A percentile compares a stretch with the other conserved stretches of the same genome.
phyloP scores from a whole-genome alignment of 1,140 invertebrate species.

The Vanessa atalanta region DNA sequence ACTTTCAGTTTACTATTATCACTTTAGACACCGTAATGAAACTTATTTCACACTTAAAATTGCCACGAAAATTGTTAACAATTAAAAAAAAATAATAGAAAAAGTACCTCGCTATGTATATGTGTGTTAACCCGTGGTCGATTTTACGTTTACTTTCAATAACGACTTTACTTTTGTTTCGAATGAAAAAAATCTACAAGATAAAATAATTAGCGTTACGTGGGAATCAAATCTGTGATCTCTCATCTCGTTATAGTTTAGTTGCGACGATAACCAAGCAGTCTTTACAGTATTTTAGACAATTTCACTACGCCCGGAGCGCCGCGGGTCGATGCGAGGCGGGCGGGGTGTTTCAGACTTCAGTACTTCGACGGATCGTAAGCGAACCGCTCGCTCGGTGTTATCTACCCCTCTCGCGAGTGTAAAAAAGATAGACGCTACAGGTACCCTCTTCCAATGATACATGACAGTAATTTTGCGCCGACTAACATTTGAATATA shows the following conservation, averaged over 20 bases:
- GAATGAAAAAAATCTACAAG: too few species aligned
- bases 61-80: too few species aligned
- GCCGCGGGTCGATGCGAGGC: conserved; percentile 39
- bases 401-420: conserved; percentile 13
- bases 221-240: background rate
- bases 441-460: conserved; percentile 59
- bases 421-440: conserved; percentile 47
- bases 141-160: too few species aligned
- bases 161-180: too few species aligned
- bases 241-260: background rate
- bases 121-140: too few species aligned
- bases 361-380: conserved; percentile 39
- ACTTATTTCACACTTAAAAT: too few species aligned
- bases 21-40: too few species aligned
- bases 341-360: conserved; percentile 33
- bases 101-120: too few species aligned
- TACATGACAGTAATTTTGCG: conserved; percentile 56
- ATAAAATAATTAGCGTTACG: background rate
- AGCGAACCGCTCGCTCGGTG: conserved; percentile 36
- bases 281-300: conserved; percentile 12
- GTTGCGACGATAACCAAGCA: background rate
- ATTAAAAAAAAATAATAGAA: too few species aligned
- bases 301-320: conserved; percentile 1
- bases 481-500: conserved; percentile 30
- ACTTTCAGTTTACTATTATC: too few species aligned